Evolutionary conservation across 2,113 vertebrate genomes (phyloP).

Genomic region (Bujurquina vittata): DNA sequence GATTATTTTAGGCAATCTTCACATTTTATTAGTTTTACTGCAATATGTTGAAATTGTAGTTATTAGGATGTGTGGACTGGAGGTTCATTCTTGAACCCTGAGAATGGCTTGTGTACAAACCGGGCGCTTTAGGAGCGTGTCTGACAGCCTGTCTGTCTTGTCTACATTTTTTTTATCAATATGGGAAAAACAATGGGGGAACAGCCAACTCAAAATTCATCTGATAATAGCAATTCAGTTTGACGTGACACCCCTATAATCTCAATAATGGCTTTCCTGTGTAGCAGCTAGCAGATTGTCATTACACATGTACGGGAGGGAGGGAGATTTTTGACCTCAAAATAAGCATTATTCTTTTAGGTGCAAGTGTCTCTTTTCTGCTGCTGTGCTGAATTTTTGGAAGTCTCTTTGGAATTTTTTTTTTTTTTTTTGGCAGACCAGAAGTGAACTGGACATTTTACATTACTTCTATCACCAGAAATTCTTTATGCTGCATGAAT

Average conservation of each 20-base stretch:
- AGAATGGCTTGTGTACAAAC: not conserved
- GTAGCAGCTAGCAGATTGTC: conserved; percentile 45
- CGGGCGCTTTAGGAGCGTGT: not conserved
- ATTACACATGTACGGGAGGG: conserved; percentile 23
- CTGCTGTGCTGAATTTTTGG: conserved; percentile 6
- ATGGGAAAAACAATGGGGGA: not conserved
- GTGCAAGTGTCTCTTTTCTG: not conserved
- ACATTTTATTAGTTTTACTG: conserved; percentile 22
- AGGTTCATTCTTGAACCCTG: not conserved
- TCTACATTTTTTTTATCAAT: conserved; percentile 2
- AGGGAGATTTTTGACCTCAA: conserved; percentile 25
- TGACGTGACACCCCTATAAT: conserved; percentile 57
- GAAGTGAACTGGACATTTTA: conserved; percentile 30
- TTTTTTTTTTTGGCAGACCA: not conserved
- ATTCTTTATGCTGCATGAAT: conserved; percentile 45
- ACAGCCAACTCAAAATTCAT: conserved; percentile 39
- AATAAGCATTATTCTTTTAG: conserved; percentile 14
- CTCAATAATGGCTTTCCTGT: conserved; percentile 39
- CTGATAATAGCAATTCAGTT: conserved; percentile 36
- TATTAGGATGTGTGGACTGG: conserved; percentile 5
- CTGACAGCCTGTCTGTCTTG: not conserved
- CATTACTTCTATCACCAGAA: not conserved
- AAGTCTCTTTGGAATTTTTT: not conserved
- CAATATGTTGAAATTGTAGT: not conserved
- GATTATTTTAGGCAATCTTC: conserved; percentile 27